A percentile compares a stretch with the other conserved stretches of the same genome.
Conservation (phyloP, 1,140 invertebrate species). For the Littorina saxatilis region DNA sequence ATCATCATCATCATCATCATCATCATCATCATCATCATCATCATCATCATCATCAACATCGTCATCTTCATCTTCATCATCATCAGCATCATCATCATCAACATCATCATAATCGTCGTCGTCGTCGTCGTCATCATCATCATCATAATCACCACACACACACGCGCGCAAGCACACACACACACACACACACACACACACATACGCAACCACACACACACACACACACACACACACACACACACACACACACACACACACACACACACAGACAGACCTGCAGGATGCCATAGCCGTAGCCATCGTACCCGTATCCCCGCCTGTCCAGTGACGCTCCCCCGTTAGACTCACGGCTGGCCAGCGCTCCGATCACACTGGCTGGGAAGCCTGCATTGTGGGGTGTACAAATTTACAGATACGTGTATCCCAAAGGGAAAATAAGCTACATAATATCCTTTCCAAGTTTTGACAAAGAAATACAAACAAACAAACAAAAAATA, state of each 20-base stretch:
- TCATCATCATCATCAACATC: no score
- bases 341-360: slow-evolving; percentile 49
- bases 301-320: slow-evolving; percentile 40
- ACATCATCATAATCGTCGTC: no score
- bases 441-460: no score
- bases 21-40: no score
- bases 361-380: slow-evolving; percentile 41
- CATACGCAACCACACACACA: not conserved
- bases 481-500: no score
- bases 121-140: no score
- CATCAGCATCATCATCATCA: no score
- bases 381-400: slow-evolving; percentile 49
- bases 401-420: no score
- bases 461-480: no score
- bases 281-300: slow-evolving; percentile 45
- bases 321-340: slow-evolving; percentile 28
- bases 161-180: not conserved
- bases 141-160: not conserved
- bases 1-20: no score
- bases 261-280: slow-evolving; percentile 27
- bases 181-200: not conserved
- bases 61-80: no score
- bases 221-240: not conserved
- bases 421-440: no score
- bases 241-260: not conserved